Conservation (phyloP, 1,140 invertebrate genomes). For the Ganaspis sp. region DNA sequence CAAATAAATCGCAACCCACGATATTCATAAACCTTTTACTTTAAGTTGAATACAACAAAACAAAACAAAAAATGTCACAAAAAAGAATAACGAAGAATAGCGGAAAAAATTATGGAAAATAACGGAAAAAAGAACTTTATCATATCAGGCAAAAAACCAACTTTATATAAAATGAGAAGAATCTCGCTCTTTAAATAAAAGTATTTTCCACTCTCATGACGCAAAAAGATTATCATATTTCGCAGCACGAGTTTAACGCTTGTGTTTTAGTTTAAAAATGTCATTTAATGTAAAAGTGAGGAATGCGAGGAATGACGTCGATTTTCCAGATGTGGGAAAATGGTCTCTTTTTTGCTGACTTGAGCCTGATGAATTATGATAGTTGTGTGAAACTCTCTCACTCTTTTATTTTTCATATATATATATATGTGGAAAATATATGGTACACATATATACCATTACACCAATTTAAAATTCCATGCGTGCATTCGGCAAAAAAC, state of each 20-base stretch:
- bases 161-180: neutral
- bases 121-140: too few relatives aligned
- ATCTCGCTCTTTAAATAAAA: neutral
- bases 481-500: neutral
- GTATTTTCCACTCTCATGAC: too few relatives aligned
- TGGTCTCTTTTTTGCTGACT: neutral
- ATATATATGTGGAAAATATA: neutral
- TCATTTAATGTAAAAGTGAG: neutral
- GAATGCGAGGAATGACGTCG: neutral
- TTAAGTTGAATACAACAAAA: neutral
- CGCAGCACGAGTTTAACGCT: neutral
- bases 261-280: neutral
- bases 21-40: constrained; percentile 6
- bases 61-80: neutral
- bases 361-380: neutral
- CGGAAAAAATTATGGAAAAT: too few relatives aligned
- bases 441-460: neutral
- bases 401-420: too few relatives aligned
- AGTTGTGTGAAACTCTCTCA: neutral
- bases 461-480: neutral
- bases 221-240: neutral
- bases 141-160: too few relatives aligned
- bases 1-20: neutral
- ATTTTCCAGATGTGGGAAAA: neutral
- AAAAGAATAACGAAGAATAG: neutral